Percentiles rank a stretch among this genome's conserved stretches.
phyloP scores from a whole-genome alignment of 2,888 invertebrate species.

The Cosmia trapezina region DNA sequence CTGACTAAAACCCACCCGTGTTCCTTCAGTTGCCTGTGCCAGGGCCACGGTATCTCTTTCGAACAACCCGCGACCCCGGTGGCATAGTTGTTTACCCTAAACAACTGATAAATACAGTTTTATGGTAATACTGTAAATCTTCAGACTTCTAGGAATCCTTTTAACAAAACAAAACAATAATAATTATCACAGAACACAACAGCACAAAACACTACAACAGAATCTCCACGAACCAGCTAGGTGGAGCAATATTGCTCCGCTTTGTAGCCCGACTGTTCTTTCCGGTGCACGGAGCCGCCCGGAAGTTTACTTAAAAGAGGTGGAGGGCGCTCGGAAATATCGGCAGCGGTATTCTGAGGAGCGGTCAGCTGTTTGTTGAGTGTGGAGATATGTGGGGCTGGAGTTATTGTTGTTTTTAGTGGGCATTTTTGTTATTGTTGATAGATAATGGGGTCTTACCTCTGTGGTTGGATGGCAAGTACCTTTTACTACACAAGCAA shows the following conservation, averaged over 20 bases:
- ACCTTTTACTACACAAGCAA: too few relatives aligned
- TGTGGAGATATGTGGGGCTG: slow-evolving; percentile 13
- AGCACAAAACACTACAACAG: slow-evolving; percentile 31
- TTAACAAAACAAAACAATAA: slow-evolving; percentile 5
- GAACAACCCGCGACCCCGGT: too few relatives aligned
- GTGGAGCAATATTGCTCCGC: slow-evolving; percentile 64
- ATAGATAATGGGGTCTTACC: not conserved
- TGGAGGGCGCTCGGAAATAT: slow-evolving; percentile 59
- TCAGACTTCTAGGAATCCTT: not conserved
- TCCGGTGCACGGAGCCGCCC: slow-evolving; percentile 70
- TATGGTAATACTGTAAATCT: too few relatives aligned
- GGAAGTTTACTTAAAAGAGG: slow-evolving; percentile 76
- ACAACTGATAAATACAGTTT: too few relatives aligned
- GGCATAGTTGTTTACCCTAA: too few relatives aligned
- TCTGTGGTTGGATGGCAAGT: not conserved
- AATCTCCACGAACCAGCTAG: slow-evolving; percentile 38
- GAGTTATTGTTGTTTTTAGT: not conserved
- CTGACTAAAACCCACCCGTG: too few relatives aligned
- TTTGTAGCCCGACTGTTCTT: slow-evolving; percentile 66
- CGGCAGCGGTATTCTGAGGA: slow-evolving; percentile 56
- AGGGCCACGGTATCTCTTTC: too few relatives aligned
- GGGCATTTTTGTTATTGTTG: not conserved
- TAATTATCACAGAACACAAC: slow-evolving; percentile 24
- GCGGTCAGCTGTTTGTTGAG: slow-evolving; percentile 44
- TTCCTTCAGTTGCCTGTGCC: too few relatives aligned